A percentile compares a stretch with the other conserved stretches of the same genome.
These are phyloP conservation scores for Itoplectis maculator DNA, from an alignment of 2,888 invertebrate genomes.

Conservation along the genomic window DNA sequence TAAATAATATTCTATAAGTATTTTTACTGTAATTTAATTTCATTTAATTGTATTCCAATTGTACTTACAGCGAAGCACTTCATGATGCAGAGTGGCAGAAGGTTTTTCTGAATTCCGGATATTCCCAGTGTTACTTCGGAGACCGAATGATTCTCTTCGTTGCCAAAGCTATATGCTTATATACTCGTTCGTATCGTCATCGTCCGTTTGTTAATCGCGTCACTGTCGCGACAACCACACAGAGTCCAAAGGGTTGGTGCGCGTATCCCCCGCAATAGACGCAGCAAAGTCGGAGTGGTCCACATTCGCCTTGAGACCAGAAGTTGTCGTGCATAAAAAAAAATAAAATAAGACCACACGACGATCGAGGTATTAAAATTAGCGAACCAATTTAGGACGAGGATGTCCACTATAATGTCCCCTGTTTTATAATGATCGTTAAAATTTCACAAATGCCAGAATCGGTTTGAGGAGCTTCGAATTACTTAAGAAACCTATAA, in stretches of 20 bases:
- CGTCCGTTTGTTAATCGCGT: slow-evolving; percentile 3
- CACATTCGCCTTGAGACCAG: not conserved
- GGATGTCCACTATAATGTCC: too few species aligned
- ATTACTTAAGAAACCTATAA: too few species aligned
- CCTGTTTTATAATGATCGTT: too few species aligned
- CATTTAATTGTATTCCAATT: too few species aligned
- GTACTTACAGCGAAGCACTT: slow-evolving; percentile 80
- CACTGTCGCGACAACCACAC: not conserved
- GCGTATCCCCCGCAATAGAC: not conserved
- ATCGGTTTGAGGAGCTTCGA: too few species aligned
- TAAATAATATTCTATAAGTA: too few species aligned
- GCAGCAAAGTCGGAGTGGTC: not conserved
- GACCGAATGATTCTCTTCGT: slow-evolving; percentile 79
- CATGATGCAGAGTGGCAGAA: slow-evolving; percentile 74
- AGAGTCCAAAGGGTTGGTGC: not conserved
- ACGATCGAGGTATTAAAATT: too few species aligned
- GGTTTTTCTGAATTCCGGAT: slow-evolving; percentile 36
- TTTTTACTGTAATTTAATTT: too few species aligned
- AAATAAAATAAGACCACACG: too few species aligned
- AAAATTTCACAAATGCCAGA: too few species aligned
- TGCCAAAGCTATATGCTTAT: slow-evolving; percentile 61
- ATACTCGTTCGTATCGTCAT: not conserved
- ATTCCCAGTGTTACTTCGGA: slow-evolving; percentile 70
- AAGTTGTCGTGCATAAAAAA: too few species aligned
- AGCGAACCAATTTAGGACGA: too few species aligned